Evolutionary conservation across 2,888 invertebrate species (phyloP).

Genomic region (Cremastobaeus sp.): DNA sequence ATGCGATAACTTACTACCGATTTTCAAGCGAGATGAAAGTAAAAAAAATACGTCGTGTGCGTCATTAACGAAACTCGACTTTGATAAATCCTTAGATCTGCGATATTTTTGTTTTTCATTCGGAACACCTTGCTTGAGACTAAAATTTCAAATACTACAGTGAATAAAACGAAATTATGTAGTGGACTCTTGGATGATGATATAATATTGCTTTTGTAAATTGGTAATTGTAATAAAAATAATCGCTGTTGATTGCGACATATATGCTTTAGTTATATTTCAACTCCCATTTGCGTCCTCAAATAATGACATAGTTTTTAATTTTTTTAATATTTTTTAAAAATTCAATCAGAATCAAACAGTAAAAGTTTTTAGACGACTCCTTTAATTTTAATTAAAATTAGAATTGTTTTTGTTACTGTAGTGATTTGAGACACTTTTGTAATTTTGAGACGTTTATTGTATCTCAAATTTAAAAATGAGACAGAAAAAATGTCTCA

Average conservation of each 20-base stretch:
- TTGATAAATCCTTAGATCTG: constrained; percentile 50
- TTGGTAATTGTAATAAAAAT: too few relatives aligned
- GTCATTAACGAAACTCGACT: constrained; percentile 51
- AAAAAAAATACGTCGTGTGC: constrained; percentile 24
- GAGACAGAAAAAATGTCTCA: too few relatives aligned
- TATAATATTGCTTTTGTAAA: too few relatives aligned
- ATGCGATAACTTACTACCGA: constrained; percentile 44
- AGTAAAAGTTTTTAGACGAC: too few relatives aligned
- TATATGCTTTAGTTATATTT: too few relatives aligned
- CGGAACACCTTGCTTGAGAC: constrained; percentile 42
- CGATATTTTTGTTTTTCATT: constrained; percentile 35
- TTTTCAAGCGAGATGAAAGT: constrained; percentile 24
- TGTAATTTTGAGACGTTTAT: too few relatives aligned
- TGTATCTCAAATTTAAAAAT: too few relatives aligned
- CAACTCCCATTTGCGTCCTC: too few relatives aligned
- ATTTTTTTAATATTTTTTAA: constrained; percentile 5
- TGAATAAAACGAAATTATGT: background rate
- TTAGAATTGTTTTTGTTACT: constrained; percentile 1
- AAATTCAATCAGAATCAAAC: too few relatives aligned
- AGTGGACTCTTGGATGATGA: background rate
- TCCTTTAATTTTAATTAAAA: constrained; percentile 7
- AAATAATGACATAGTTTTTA: too few relatives aligned
- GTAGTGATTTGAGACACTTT: background rate
- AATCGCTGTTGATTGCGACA: too few relatives aligned
- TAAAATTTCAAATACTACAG: constrained; percentile 11